phyloP scores from a whole-genome alignment of 2,888 invertebrate genomes.

The Mesochorus sp. region DNA sequence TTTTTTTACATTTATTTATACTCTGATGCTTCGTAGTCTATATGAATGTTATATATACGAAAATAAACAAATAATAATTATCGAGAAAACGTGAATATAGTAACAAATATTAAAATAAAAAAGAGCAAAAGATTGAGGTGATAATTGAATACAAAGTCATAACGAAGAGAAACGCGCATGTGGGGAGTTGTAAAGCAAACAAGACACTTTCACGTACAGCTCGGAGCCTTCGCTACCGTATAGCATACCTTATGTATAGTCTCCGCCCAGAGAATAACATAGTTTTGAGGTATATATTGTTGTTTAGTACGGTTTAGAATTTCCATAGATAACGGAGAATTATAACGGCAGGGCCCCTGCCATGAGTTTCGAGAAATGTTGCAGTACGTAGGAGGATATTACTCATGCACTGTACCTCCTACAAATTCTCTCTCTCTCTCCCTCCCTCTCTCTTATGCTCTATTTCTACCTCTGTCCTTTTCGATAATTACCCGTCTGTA shows the following conservation, averaged over 20 bases:
- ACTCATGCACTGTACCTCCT: conserved; percentile 62
- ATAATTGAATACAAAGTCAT: conserved; percentile 33
- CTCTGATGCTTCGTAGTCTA: too few species aligned
- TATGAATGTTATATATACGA: too few species aligned
- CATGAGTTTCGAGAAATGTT: conserved; percentile 72
- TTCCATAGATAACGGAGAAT: conserved; percentile 81
- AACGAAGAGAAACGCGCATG: conserved; percentile 29
- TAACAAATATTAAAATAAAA: too few species aligned
- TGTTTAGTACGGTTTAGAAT: conserved; percentile 80
- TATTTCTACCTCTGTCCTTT: background rate
- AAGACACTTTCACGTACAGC: conserved; percentile 61
- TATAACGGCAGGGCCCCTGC: conserved; percentile 75
- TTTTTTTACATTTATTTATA: too few species aligned
- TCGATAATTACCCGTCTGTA: background rate
- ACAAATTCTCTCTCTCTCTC: conserved; percentile 36
- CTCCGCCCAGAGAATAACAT: conserved; percentile 75
- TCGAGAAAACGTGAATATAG: too few species aligned
- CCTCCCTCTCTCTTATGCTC: conserved; percentile 1
- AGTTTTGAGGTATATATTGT: conserved; percentile 79
- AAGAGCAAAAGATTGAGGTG: background rate
- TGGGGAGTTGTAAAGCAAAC: conserved; percentile 56
- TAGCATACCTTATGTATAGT: conserved; percentile 70
- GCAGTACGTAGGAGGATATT: conserved; percentile 64
- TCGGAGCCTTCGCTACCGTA: conserved; percentile 67
- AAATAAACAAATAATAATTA: background rate